These are phyloP conservation scores for Acrobasis repandana DNA, from an alignment of 2,888 invertebrate genomes.

Conservation along the genomic window DNA sequence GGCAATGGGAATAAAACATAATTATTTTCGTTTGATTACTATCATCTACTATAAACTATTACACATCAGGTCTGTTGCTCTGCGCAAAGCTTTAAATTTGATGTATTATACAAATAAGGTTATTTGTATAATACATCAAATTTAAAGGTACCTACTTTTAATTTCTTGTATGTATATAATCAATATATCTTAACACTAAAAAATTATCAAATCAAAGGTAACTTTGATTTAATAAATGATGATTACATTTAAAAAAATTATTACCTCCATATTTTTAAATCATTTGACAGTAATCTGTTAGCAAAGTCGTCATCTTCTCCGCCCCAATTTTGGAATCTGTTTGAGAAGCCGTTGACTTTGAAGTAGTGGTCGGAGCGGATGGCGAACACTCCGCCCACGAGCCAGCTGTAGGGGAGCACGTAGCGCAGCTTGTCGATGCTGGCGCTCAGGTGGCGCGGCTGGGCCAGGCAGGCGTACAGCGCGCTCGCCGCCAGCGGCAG, in stretches of 20 bases:
- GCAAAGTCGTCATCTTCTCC: constrained; percentile 76
- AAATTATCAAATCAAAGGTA: too few species aligned
- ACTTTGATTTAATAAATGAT: too few species aligned
- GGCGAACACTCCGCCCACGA: constrained; percentile 71
- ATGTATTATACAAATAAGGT: too few species aligned
- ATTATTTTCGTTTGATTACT: too few species aligned
- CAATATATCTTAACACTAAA: too few species aligned
- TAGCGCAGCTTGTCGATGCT: constrained; percentile 89
- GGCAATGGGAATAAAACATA: too few species aligned
- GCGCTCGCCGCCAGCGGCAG: constrained; percentile 91
- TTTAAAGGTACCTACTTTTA: too few species aligned
- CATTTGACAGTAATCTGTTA: constrained; percentile 45
- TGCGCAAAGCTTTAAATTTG: too few species aligned
- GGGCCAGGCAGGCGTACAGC: constrained; percentile 90
- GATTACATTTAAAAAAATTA: neutral
- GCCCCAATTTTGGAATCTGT: constrained; percentile 70
- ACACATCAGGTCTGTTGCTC: too few species aligned
- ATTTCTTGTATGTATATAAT: too few species aligned
- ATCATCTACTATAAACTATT: too few species aligned
- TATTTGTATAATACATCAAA: too few species aligned
- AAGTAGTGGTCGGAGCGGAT: constrained; percentile 58
- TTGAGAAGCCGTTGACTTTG: constrained; percentile 66
- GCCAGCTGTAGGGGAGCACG: constrained; percentile 44
- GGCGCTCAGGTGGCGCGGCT: constrained; percentile 94
- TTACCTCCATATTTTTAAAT: constrained; percentile 57